Percentiles rank a stretch among this genome's conserved stretches.
Evolutionary conservation across 2,113 vertebrate genomes (phyloP).

Genomic region (Gila orcuttii): DNA sequence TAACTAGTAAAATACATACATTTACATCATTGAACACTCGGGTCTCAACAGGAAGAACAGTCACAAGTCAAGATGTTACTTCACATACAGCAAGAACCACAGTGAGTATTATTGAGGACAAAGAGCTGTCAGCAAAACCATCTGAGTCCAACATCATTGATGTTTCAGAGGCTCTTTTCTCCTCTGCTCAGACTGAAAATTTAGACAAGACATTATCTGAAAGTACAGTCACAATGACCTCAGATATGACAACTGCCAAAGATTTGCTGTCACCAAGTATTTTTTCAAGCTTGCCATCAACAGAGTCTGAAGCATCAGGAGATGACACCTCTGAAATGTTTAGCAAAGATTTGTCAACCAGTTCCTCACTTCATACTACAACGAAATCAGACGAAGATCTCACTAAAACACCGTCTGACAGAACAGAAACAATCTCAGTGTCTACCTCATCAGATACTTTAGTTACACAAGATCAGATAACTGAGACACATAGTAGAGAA

Average conservation of each 20-base stretch:
- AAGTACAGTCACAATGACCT: not conserved
- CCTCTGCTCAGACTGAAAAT: not conserved
- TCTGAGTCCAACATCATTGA: not conserved
- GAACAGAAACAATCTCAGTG: not conserved
- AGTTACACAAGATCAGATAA: not conserved
- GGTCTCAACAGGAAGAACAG: not conserved
- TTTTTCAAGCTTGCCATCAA: not conserved
- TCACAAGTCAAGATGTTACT: not conserved
- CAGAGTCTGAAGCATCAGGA: not conserved
- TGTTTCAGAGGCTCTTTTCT: not conserved
- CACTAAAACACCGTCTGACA: not conserved
- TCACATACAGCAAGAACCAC: not conserved
- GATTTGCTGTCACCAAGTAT: not conserved
- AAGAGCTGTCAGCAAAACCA: not conserved
- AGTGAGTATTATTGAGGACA: not conserved
- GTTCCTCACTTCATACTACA: not conserved
- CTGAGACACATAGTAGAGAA: not conserved
- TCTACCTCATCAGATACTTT: not conserved
- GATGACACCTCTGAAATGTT: not conserved
- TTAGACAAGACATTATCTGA: not conserved
- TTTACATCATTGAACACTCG: not conserved
- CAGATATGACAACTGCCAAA: not conserved
- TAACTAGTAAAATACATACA: rapidly evolving
- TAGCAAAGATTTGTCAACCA: not conserved
- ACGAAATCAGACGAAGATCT: not conserved